phyloP scores from a whole-genome alignment of 2,113 vertebrate genomes.

The Cheilinus undulatus region DNA sequence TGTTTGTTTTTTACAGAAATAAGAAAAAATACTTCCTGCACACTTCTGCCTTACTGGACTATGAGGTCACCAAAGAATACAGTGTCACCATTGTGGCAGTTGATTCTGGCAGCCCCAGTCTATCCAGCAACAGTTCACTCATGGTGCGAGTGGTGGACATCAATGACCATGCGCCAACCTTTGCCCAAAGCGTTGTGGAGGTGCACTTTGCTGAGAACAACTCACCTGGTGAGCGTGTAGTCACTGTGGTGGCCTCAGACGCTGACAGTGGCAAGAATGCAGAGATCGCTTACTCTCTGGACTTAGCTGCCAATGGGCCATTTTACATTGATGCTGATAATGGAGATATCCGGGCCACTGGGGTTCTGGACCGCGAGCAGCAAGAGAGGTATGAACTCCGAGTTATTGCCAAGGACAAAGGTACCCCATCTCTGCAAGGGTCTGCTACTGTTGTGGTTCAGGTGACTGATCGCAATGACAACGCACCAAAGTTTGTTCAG shows the following conservation, averaged over 20 bases:
- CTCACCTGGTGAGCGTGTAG: constrained; percentile 89
- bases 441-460: constrained; percentile 91
- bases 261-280: constrained; percentile 95
- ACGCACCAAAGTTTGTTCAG: constrained; percentile 95
- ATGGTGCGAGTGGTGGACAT: constrained; percentile 93
- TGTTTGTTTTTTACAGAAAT: constrained; percentile 82
- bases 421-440: constrained; percentile 89
- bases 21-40: constrained; percentile 96
- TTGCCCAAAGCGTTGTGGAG: constrained; percentile 89
- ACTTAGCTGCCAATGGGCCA: constrained; percentile 81
- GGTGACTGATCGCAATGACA: constrained; percentile 95
- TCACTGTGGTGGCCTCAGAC: constrained; percentile 91
- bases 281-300: constrained; percentile 91
- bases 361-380: constrained; percentile 90
- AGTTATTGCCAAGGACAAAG: constrained; percentile 93
- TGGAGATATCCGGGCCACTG: constrained; percentile 90
- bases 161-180: constrained; percentile 93
- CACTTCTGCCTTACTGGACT: constrained; percentile 95
- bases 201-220: constrained; percentile 97
- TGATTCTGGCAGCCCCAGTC: constrained; percentile 94
- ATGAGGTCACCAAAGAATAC: constrained; percentile 92
- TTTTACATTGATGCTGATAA: constrained; percentile 94
- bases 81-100: constrained; percentile 95
- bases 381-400: constrained; percentile 91
- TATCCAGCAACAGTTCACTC: constrained; percentile 95